phyloP scores from a whole-genome alignment of 2,113 vertebrate genomes.

The Capreolus pygargus region DNA sequence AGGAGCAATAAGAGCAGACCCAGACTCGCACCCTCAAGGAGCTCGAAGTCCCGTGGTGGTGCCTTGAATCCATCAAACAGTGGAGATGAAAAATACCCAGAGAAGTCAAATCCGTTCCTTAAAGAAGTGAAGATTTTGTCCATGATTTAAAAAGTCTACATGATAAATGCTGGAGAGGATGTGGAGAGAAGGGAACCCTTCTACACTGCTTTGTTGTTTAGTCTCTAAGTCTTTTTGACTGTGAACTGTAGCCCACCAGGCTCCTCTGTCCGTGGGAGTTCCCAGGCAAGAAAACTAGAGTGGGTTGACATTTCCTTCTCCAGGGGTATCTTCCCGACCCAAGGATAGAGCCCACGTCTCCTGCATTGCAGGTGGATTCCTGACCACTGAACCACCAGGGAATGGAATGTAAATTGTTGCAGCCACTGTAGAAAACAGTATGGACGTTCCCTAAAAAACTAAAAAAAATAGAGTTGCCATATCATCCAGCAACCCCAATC shows the following conservation, averaged over 20 bases:
- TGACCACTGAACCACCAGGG: neutral
- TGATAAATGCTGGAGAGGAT: neutral
- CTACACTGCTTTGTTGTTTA: neutral
- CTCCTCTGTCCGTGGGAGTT: neutral
- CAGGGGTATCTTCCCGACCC: accelerated
- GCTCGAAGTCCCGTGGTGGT: neutral
- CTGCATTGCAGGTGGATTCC: neutral
- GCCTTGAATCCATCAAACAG: neutral
- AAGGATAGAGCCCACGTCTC: neutral
- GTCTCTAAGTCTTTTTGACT: neutral
- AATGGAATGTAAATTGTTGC: neutral
- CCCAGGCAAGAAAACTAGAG: neutral
- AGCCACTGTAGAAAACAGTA: neutral
- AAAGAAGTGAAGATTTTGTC: neutral
- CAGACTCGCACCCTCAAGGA: neutral
- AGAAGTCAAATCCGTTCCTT: neutral
- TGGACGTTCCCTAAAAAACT: neutral
- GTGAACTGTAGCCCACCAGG: neutral
- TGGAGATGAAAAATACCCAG: neutral
- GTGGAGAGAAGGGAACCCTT: neutral
- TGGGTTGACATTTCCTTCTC: neutral
- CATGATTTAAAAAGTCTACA: neutral
- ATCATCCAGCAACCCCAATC: neutral
- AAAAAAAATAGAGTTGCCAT: neutral
- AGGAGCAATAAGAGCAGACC: neutral